These are phyloP conservation scores for Cistogaster globosa DNA, from an alignment of 2,888 invertebrate genomes.

Conservation along the genomic window DNA sequence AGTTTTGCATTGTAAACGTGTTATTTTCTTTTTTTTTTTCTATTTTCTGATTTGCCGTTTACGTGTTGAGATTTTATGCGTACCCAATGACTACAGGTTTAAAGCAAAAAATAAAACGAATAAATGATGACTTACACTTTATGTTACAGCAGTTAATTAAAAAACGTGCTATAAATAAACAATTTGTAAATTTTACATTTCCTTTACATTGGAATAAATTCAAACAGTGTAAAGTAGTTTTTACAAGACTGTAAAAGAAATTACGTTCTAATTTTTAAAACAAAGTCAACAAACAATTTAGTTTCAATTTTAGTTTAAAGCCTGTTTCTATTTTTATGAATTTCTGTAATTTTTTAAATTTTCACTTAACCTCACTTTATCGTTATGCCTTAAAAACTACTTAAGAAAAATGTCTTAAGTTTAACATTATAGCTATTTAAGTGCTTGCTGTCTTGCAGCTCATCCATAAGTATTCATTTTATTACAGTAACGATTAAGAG, in stretches of 20 bases:
- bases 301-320: background rate
- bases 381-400: background rate
- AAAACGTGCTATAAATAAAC: slow-evolving; percentile 69
- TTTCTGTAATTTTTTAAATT: background rate
- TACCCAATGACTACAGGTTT: slow-evolving; percentile 67
- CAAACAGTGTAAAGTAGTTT: slow-evolving; percentile 1
- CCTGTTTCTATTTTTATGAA: background rate
- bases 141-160: slow-evolving; percentile 67
- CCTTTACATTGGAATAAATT: slow-evolving; percentile 34
- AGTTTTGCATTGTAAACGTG: background rate
- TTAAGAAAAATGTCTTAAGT: slow-evolving; percentile 26
- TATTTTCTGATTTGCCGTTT: slow-evolving; percentile 13
- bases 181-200: slow-evolving; percentile 56
- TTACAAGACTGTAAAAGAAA: background rate
- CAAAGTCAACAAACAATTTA: background rate
- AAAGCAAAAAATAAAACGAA: background rate
- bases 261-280: background rate
- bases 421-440: slow-evolving; percentile 35
- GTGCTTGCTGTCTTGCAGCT: slow-evolving; percentile 48
- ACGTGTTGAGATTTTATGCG: slow-evolving; percentile 68
- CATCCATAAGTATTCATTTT: slow-evolving; percentile 18
- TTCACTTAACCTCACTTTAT: background rate
- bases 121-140: slow-evolving; percentile 67
- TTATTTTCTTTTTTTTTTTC: background rate
- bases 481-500: slow-evolving; percentile 20